Evolutionary conservation across 2,113 vertebrate species (phyloP), one percentile per base, ranked within the genome.

Genomic region (Rafetus swinhoei): DNA sequence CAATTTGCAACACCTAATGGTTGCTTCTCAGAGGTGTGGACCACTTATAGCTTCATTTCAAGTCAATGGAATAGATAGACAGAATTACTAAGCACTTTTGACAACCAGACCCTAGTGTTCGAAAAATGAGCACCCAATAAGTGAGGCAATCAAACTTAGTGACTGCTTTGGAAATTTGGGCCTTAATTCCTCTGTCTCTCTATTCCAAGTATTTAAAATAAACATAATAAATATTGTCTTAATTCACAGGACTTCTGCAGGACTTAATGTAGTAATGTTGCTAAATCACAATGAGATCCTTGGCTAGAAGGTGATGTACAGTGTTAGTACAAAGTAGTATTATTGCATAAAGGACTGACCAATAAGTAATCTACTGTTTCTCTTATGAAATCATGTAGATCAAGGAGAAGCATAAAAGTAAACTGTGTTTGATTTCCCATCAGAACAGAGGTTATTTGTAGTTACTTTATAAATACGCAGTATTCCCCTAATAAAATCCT

Each of bases 21-120:
- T 55, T 18, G 27, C 4, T 45, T 19, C 1, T 0, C 10, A 0
- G 0, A 50, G 25, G 2, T 7, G 25, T 35, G 16, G 22, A 72
- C 84, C 55, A 5, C 29, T 1, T n/a, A 82, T 16, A 32, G 25
- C 35, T 83, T 54, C 2, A 0, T 19, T 39, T 45, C 39, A 76
- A 6, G 80, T 79, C 53, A 76, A 65, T 76, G 62, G 59, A 62
- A 89, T 83, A 45, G 0, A 0, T 79, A 59, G 84, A 45, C 45
- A 45, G 45, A 45, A 45, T 24, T 91, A 69, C 79, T 86, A 4
- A 83, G 21, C 25, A 35, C 4, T 1, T 1, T 85, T 59, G 69
- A 79, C 32, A 86, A 50, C 32, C 35, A 57, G 12, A 59, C 35
- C 2, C n/a, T 86, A 7, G 0, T 1, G 1, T 77, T 94, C 93